Conservation (phyloP, 2,113 vertebrate species). For the Uria aalge region DNA sequence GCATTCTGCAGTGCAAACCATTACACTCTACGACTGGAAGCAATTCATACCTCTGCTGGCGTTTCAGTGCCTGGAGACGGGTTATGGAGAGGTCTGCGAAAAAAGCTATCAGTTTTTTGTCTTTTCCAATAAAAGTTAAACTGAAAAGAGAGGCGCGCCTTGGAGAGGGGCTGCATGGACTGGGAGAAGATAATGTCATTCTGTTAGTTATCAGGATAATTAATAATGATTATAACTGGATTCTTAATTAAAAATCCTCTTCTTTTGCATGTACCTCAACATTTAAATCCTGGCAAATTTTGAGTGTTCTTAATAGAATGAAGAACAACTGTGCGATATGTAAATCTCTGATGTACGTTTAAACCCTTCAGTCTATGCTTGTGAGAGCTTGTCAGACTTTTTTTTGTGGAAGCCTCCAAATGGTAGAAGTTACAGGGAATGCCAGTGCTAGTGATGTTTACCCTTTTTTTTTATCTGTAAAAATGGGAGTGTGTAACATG, state of each 20-base stretch:
- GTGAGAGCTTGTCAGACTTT: background rate
- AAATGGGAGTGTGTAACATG: background rate
- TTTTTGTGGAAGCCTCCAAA: background rate
- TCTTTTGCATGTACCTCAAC: background rate
- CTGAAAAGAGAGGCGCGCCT: background rate
- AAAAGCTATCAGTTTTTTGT: background rate
- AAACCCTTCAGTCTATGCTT: background rate
- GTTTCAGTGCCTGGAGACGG: background rate
- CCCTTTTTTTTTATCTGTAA: background rate
- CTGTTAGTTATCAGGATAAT: background rate
- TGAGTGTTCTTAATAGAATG: background rate
- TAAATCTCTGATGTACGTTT: background rate
- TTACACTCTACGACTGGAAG: background rate
- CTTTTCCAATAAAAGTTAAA: background rate
- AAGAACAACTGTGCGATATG: background rate
- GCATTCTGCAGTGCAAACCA: background rate
- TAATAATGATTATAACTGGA: background rate
- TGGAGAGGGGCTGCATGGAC: background rate
- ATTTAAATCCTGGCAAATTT: background rate
- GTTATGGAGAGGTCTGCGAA: background rate
- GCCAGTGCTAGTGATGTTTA: background rate
- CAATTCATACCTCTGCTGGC: accelerated
- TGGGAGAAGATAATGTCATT: background rate
- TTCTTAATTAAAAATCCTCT: background rate
- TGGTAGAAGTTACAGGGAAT: background rate